phyloP scores from a whole-genome alignment of 1,140 invertebrate genomes.

The Achatina immaculata region DNA sequence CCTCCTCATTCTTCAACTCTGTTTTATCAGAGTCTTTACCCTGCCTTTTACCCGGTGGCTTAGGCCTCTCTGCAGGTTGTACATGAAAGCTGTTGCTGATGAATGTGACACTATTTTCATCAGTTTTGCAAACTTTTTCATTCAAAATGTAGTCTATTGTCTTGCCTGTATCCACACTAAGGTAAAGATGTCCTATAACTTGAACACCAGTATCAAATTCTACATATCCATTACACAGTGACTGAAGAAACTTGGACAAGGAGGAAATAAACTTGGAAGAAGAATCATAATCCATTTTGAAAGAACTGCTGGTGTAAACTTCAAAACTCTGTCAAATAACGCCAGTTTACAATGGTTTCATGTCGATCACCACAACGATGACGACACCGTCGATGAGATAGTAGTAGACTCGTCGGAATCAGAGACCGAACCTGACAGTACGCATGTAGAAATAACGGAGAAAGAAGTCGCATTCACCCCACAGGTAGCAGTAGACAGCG shows the following conservation, averaged over 20 bases:
- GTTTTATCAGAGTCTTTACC: background rate
- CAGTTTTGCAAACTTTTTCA: slow-evolving; percentile 47
- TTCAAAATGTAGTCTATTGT: slow-evolving; percentile 45
- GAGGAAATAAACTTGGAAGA: slow-evolving; percentile 45
- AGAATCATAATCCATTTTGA: slow-evolving; percentile 44
- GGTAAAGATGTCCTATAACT: slow-evolving; percentile 44
- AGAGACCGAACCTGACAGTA: too few species aligned
- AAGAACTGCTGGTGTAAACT: too few species aligned
- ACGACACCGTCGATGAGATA: too few species aligned
- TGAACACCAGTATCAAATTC: slow-evolving; percentile 43
- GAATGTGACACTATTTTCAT: slow-evolving; percentile 44
- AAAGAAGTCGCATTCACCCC: too few species aligned
- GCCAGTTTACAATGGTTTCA: too few species aligned
- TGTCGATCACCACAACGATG: too few species aligned
- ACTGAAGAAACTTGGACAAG: slow-evolving; percentile 42
- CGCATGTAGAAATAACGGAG: too few species aligned
- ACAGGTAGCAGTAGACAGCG: too few species aligned
- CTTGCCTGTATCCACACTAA: slow-evolving; percentile 45
- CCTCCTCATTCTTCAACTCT: slow-evolving; percentile 23
- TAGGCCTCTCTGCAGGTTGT: slow-evolving; percentile 37
- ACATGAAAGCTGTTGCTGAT: slow-evolving; percentile 48
- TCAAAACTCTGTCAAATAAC: too few species aligned
- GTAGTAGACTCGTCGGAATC: too few species aligned
- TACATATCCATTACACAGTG: slow-evolving; percentile 44
- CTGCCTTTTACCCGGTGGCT: slow-evolving; percentile 18